Base-by-base conservation (phyloP, 2,113 vertebrate species). In the Grus americana region DNA sequence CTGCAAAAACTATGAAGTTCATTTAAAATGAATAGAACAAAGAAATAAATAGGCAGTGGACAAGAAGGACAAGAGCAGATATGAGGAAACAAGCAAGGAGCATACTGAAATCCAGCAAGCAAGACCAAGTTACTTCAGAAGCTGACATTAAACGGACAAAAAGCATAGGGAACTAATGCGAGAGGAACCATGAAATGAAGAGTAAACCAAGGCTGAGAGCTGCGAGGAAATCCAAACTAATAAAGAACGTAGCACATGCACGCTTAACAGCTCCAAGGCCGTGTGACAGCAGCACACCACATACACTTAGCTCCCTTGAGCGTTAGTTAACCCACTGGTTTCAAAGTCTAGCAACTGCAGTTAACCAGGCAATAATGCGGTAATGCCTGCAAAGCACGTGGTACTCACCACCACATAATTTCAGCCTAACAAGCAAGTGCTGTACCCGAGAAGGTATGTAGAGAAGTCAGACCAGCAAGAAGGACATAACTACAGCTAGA, bases 261-360 rank as follows among this genome's bases (percentile, higher is more conserved):
- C 1, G 3, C 13, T 34, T 44, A 44, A 74, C 12, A 78, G 1
- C n/a, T 82, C 38, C 74, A 79, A 44, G 65, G 23, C 68, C 65
- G 59, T 8, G 59, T 75, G 32, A 8, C 32, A 66, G 29, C 57
- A 71, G 50, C 47, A 38, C 52, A 49, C 7, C 29, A 52, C 40
- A 34, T 9, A 58, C 29, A 30, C 30, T 44, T 8, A 73, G n/a
- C 38, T 80, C 50, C 67, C 36, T 27, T 7, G 4, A 32, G 76
- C 66, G 54, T 32, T 54, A 57, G 17, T 58, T 30, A 72, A 38
- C 73, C 54, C n/a, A 2, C 59, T 65, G 47, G 72, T 93, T 88
- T 93, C 80, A 79, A 71, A 76, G 79, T 91, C 73, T 80, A 95
- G 81, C 70, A 87, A 76, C 84, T 83, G 90, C 87, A 73, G 59